These are phyloP conservation scores for Chinchilla lanigera DNA, from an alignment of 2,113 vertebrate genomes.

Conservation along the genomic window DNA sequence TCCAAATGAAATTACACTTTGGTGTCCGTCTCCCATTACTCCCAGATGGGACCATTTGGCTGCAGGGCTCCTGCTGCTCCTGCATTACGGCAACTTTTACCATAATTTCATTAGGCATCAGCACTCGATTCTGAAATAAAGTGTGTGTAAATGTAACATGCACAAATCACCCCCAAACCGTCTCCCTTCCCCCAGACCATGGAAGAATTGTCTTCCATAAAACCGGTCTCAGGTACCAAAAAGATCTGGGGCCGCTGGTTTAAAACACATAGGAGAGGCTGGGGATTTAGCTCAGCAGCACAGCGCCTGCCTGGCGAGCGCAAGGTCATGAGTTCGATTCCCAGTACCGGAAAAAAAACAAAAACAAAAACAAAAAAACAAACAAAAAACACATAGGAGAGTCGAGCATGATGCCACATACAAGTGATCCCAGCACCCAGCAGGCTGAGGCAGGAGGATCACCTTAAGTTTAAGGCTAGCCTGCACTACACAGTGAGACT, in stretches of 20 bases:
- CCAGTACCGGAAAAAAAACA: no score
- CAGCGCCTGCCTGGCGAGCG: no score
- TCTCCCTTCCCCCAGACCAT: neutral
- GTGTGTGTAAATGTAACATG: neutral
- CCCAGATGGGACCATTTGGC: neutral
- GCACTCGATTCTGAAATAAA: neutral
- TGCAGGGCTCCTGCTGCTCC: neutral
- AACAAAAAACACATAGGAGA: no score
- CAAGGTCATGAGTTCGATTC: no score
- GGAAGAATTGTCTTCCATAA: neutral
- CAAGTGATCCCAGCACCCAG: neutral
- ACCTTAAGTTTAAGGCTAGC: neutral
- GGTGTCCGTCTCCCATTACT: neutral
- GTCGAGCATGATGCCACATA: neutral
- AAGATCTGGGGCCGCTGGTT: neutral
- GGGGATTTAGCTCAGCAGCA: no score
- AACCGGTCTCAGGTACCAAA: neutral
- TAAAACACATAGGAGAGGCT: no score
- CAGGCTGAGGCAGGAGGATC: neutral
- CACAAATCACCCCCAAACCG: neutral
- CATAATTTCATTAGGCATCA: neutral
- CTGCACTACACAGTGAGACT: neutral
- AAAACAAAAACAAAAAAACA: no score
- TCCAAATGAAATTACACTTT: neutral
- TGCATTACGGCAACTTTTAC: neutral